phyloP scores from a whole-genome alignment of 1,140 invertebrate species.

The Tyrophagus putrescentiae region DNA sequence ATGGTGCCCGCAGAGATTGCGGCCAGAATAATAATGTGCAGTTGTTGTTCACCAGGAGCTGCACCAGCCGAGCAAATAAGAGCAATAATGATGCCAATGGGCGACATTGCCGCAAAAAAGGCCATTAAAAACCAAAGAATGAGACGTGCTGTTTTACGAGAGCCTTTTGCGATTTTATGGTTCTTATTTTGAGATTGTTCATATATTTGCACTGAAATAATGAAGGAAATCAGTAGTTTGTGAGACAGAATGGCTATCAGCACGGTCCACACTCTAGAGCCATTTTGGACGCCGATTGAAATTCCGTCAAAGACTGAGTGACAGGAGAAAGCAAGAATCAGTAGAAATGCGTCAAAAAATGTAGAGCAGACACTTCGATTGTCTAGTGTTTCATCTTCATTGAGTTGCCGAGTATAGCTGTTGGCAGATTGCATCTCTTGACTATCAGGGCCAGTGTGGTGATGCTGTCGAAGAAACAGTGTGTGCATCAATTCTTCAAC shows the following conservation, averaged over 20 bases:
- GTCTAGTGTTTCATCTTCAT: no score
- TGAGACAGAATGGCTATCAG: conserved; percentile 69
- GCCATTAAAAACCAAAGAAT: conserved; percentile 13
- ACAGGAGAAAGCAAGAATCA: conserved; percentile 53
- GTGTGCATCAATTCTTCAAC: conserved; percentile 55
- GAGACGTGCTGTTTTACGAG: conserved; percentile 1
- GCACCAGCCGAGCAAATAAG: not conserved
- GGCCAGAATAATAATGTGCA: conserved; percentile 26
- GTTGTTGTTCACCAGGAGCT: not conserved
- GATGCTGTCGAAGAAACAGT: conserved; percentile 16
- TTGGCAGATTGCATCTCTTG: no score
- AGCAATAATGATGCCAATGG: conserved; percentile 25
- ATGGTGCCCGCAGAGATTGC: conserved; percentile 70
- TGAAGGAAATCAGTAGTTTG: conserved; percentile 64
- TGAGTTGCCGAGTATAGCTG: no score
- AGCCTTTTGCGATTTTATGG: no score
- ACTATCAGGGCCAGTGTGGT: not conserved
- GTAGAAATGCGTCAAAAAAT: conserved; percentile 24
- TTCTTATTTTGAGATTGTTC: not conserved
- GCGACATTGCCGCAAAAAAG: conserved; percentile 27
- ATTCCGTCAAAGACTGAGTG: conserved; percentile 82
- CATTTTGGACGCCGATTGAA: conserved; percentile 55
- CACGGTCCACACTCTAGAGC: conserved; percentile 56
- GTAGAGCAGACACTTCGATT: no score
- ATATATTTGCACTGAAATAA: conserved; percentile 33